A percentile compares a stretch with the other conserved stretches of the same genome.
Evolutionary conservation across 2,113 vertebrate species (phyloP).

Genomic region (Antennarius striatus): DNA sequence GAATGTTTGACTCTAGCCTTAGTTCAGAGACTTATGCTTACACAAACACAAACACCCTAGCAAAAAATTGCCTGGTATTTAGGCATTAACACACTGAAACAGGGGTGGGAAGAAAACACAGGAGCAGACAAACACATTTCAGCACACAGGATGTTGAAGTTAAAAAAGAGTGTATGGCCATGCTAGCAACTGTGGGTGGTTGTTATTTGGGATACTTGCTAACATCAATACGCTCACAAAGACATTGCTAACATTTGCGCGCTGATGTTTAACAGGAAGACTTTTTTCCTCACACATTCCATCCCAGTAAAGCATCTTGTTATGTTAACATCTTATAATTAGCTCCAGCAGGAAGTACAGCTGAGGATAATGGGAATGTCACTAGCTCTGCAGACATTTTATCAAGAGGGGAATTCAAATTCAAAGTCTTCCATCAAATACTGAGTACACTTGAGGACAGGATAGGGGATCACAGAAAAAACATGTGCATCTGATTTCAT

Average conservation of each 20-base stretch:
- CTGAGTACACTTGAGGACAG: no score
- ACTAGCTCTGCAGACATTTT: no score
- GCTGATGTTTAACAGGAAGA: background rate
- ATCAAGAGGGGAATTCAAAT: no score
- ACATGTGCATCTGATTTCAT: no score
- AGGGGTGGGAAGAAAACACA: background rate
- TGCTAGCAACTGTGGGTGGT: background rate
- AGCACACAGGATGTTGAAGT: background rate
- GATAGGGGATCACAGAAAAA: no score
- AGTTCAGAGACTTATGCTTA: slow-evolving; percentile 8
- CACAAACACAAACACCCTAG: background rate
- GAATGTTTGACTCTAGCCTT: background rate
- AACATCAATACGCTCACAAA: background rate
- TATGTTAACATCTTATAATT: background rate
- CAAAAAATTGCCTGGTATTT: background rate
- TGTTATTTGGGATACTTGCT: background rate
- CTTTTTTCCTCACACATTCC: no score
- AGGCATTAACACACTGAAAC: background rate
- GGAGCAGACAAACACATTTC: background rate
- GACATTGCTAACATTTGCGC: no score
- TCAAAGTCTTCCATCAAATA: no score
- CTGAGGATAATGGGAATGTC: no score
- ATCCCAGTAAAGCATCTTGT: background rate
- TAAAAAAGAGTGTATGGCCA: background rate
- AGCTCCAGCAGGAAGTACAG: no score